phyloP scores from a whole-genome alignment of 2,888 invertebrate genomes.

The Pollenia labialis region DNA sequence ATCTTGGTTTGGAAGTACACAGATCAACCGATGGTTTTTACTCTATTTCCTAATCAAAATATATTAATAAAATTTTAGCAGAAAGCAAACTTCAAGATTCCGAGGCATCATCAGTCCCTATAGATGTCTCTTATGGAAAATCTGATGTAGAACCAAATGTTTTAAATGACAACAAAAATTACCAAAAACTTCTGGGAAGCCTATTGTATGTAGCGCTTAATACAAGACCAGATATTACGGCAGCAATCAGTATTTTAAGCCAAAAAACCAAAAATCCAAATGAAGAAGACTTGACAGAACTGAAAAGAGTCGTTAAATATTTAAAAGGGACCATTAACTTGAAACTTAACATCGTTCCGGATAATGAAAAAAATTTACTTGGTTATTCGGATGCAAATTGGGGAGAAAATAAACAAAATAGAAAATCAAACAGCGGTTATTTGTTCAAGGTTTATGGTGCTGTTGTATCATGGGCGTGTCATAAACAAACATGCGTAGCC shows the following conservation, averaged over 20 bases:
- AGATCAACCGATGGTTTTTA: not conserved
- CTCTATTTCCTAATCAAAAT: not conserved
- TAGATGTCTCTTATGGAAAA: not conserved
- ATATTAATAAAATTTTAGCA: not conserved
- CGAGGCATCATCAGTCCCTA: conserved; percentile 1
- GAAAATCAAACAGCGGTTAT: conserved; percentile 49
- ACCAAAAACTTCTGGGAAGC: conserved; percentile 1
- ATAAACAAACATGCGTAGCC: conserved; percentile 41
- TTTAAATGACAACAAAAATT: not conserved
- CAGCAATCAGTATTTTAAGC: not conserved
- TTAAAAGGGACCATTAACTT: conserved; percentile 1
- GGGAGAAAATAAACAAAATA: conserved; percentile 52
- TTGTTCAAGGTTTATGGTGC: conserved; percentile 39
- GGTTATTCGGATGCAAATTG: conserved; percentile 5
- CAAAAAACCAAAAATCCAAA: conserved; percentile 9
- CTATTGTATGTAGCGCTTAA: not conserved
- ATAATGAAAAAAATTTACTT: not conserved
- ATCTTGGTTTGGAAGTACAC: conserved; percentile 5
- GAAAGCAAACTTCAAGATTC: not conserved
- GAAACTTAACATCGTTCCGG: not conserved
- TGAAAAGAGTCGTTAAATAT: not conserved
- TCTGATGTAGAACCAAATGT: not conserved
- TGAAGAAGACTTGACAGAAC: conserved; percentile 14
- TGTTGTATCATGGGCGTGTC: conserved; percentile 13
- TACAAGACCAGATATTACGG: not conserved